Percentiles rank a stretch among this genome's conserved stretches.
phyloP scores from a whole-genome alignment of 2,888 invertebrate genomes.

The Euzophera pinguis region DNA sequence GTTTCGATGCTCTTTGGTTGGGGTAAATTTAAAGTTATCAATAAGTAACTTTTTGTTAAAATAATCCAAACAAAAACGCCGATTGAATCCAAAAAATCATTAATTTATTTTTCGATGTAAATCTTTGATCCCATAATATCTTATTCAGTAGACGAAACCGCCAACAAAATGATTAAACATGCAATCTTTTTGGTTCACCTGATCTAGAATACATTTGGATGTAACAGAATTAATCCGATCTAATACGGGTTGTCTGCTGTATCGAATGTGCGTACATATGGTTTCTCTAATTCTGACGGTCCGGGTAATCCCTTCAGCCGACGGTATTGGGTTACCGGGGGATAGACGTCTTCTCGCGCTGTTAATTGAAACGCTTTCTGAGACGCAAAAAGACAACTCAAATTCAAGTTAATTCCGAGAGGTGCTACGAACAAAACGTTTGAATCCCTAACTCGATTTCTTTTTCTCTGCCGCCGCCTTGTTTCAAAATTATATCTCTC shows the following conservation, averaged over 20 bases:
- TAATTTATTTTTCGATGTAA: too few relatives aligned
- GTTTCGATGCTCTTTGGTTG: too few relatives aligned
- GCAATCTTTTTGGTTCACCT: conserved; percentile 44
- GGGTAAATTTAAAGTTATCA: too few relatives aligned
- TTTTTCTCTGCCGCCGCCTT: conserved; percentile 1
- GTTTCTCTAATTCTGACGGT: conserved; percentile 76
- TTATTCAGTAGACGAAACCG: conserved; percentile 14
- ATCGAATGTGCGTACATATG: conserved; percentile 44
- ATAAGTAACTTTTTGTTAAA: too few relatives aligned
- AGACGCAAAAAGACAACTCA: conserved; percentile 11
- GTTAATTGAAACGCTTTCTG: conserved; percentile 28
- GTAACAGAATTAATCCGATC: conserved; percentile 65
- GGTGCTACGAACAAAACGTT: conserved; percentile 2
- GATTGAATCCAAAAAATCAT: too few relatives aligned
- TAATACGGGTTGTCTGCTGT: conserved; percentile 63
- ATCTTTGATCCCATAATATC: conserved; percentile 1
- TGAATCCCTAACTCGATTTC: conserved; percentile 4
- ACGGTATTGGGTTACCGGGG: conserved; percentile 66
- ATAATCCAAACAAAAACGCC: too few relatives aligned
- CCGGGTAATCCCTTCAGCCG: conserved; percentile 67
- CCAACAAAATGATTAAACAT: conserved; percentile 22
- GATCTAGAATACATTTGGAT: conserved; percentile 54
- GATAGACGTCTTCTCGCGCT: conserved; percentile 52
- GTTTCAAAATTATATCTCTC: conserved; percentile 9
- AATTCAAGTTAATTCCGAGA: conserved; percentile 8